phyloP scores from a whole-genome alignment of 2,888 invertebrate genomes.

The Drosophila mettleri region DNA sequence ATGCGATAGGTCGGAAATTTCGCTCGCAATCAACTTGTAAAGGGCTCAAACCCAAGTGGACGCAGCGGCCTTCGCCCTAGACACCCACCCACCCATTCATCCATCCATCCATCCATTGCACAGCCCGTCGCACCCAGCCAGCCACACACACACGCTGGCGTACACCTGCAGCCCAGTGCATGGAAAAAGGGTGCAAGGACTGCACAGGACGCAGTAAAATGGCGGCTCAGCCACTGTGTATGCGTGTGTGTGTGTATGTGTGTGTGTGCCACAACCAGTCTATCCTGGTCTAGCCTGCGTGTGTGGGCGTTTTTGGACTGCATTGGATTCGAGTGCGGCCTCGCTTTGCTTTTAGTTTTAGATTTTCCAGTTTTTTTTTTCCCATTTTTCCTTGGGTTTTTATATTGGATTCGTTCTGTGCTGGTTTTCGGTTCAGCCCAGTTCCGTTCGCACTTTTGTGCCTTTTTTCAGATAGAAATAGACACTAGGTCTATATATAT shows the following conservation, averaged over 20 bases:
- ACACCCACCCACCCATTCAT: neutral
- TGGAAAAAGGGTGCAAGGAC: constrained; percentile 52
- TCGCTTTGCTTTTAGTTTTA: constrained; percentile 42
- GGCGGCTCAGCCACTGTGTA: constrained; percentile 60
- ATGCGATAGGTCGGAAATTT: constrained; percentile 79
- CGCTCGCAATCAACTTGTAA: constrained; percentile 68
- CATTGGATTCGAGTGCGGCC: constrained; percentile 33
- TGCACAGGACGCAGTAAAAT: constrained; percentile 72
- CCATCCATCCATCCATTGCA: neutral
- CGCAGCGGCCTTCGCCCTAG: constrained; percentile 20
- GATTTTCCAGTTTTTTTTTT: constrained; percentile 11
- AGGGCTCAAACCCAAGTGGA: constrained; percentile 45
- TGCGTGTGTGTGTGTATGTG: constrained; percentile 10
- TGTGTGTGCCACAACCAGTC: constrained; percentile 26
- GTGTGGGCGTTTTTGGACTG: constrained; percentile 32
- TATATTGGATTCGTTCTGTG: constrained; percentile 19
- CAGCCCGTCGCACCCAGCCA: neutral
- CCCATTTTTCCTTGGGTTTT: constrained; percentile 5
- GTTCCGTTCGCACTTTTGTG: constrained; percentile 20
- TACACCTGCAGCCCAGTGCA: constrained; percentile 57
- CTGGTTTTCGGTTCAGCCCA: constrained; percentile 15
- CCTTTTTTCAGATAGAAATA: neutral
- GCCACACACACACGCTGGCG: constrained; percentile 9
- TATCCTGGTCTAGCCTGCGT: constrained; percentile 33
- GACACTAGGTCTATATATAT: constrained; percentile 14